Conservation (phyloP, 2,888 invertebrate genomes). For the Acanthosepion lycidas region DNA sequence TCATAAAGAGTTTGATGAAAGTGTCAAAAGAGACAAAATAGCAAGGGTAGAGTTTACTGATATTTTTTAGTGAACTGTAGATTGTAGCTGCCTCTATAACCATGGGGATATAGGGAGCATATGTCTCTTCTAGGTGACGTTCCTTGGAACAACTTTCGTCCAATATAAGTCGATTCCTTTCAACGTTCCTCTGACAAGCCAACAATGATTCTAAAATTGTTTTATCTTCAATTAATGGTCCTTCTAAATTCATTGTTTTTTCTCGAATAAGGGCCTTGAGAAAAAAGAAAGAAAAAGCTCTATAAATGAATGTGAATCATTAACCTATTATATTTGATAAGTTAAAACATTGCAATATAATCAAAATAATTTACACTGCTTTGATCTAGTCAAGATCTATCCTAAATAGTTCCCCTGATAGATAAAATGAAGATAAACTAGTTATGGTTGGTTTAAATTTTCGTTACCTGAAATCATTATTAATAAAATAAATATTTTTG, state of each 20-base stretch:
- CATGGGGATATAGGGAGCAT: conserved; percentile 69
- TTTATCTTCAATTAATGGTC: conserved; percentile 70
- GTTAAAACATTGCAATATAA: neutral
- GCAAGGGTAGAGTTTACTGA: conserved; percentile 67
- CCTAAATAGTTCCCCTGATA: neutral
- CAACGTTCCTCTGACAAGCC: conserved; percentile 68
- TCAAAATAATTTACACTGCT: neutral
- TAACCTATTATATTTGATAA: neutral
- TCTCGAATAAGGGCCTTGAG: conserved; percentile 69
- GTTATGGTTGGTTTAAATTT: neutral
- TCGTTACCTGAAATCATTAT: neutral
- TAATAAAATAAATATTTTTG: neutral
- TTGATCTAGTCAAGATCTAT: neutral
- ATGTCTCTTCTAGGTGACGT: conserved; percentile 70
- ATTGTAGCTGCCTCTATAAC: conserved; percentile 70
- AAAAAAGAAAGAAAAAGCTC: neutral
- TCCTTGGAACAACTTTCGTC: conserved; percentile 69
- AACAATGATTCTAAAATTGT: conserved; percentile 70
- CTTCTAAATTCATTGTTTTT: conserved; percentile 68
- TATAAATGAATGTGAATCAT: neutral
- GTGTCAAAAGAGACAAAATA: conserved; percentile 70
- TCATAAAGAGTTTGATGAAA: conserved; percentile 66
- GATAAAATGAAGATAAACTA: neutral
- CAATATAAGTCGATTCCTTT: conserved; percentile 67
- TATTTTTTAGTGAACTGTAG: conserved; percentile 67